A percentile compares a stretch with the other conserved stretches of the same genome.
These are phyloP conservation scores for Leuctra nigra DNA, from an alignment of 2,888 invertebrate genomes.

Conservation along the genomic window DNA sequence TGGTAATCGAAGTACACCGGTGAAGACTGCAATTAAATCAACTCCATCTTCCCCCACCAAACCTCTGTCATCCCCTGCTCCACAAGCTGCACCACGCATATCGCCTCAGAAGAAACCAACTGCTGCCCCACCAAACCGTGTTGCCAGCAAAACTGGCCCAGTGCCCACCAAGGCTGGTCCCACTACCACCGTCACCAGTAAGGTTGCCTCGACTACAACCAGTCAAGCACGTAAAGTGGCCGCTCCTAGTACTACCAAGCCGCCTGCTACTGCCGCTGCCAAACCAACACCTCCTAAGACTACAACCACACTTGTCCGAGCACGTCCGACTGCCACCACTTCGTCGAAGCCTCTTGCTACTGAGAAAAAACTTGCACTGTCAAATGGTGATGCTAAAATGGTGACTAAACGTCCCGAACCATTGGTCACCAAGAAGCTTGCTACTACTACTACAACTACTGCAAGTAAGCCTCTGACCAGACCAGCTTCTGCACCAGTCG, in stretches of 20 bases:
- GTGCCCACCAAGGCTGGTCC: slow-evolving; percentile 19
- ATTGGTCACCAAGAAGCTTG: slow-evolving; percentile 1
- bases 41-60: slow-evolving; percentile 29
- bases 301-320: slow-evolving; percentile 25
- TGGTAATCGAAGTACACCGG: slow-evolving; percentile 21
- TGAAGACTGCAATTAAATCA: slow-evolving; percentile 27
- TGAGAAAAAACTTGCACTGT: slow-evolving; percentile 31
- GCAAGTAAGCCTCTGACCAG: slow-evolving; percentile 7
- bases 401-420: slow-evolving; percentile 12
- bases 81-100: background rate
- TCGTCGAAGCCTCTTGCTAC: slow-evolving; percentile 23
- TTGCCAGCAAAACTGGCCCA: slow-evolving; percentile 6
- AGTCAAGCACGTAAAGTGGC: slow-evolving; percentile 28
- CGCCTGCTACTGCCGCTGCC: slow-evolving; percentile 23
- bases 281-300: slow-evolving; percentile 31
- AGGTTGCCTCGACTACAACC: slow-evolving; percentile 23
- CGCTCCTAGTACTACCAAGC: slow-evolving; percentile 25
- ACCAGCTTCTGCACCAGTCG: slow-evolving; percentile 16
- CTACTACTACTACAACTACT: slow-evolving; percentile 3
- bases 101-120: slow-evolving; percentile 24
- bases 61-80: slow-evolving; percentile 33
- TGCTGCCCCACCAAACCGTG: slow-evolving; percentile 29
- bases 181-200: slow-evolving; percentile 14
- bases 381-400: slow-evolving; percentile 31
- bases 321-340: slow-evolving; percentile 27